These are phyloP conservation scores for Pandemis heparana DNA, from an alignment of 2,888 invertebrate species.

Conservation along the genomic window DNA sequence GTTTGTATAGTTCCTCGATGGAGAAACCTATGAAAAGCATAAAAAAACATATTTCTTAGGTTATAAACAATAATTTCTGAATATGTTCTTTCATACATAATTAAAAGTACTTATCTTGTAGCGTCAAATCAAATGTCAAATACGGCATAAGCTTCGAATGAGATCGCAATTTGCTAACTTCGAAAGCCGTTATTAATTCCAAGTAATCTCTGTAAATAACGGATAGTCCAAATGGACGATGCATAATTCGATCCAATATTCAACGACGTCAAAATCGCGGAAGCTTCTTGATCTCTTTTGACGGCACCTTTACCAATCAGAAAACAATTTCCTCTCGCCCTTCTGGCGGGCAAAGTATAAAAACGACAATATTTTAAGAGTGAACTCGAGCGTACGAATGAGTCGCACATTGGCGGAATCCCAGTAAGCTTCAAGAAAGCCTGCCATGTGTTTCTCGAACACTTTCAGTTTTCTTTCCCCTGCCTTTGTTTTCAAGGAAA, in stretches of 20 bases:
- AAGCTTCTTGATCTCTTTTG: conserved; percentile 37
- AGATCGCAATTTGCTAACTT: background rate
- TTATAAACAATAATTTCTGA: too few relatives aligned
- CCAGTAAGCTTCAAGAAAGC: conserved; percentile 33
- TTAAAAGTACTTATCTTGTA: too few relatives aligned
- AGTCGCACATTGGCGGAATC: conserved; percentile 36
- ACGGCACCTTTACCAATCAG: conserved; percentile 53
- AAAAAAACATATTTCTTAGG: too few relatives aligned
- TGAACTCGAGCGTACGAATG: conserved; percentile 44
- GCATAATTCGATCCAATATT: conserved; percentile 31
- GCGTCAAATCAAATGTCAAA: too few relatives aligned
- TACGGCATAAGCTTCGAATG: background rate
- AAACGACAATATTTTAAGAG: conserved; percentile 46
- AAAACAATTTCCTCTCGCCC: conserved; percentile 55
- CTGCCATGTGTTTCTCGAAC: conserved; percentile 36
- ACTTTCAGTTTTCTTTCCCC: conserved; percentile 31
- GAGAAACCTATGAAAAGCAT: too few relatives aligned
- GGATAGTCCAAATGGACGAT: background rate
- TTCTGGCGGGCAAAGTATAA: conserved; percentile 35
- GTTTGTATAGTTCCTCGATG: too few relatives aligned
- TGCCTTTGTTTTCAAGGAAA: conserved; percentile 36
- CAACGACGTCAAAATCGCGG: conserved; percentile 26
- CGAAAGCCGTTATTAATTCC: background rate
- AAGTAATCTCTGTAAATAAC: background rate
- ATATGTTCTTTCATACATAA: too few relatives aligned